Evolutionary conservation across 2,888 invertebrate genomes (phyloP).

Genomic region (Athalia circularis): DNA sequence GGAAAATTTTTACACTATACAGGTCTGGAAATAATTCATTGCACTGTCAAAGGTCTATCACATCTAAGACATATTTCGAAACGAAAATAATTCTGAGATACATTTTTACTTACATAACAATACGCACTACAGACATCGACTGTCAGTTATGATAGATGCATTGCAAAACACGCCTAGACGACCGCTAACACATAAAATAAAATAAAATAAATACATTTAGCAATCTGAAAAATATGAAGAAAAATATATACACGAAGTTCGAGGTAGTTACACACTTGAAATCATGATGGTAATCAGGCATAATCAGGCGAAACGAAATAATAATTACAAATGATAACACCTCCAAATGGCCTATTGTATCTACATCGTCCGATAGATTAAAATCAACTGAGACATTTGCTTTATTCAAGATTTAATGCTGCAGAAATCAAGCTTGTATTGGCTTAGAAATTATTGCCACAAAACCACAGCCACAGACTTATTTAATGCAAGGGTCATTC

Average conservation of each 20-base stretch:
- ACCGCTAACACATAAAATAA: constrained; percentile 65
- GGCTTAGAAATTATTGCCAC: not conserved
- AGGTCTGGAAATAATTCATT: constrained; percentile 3
- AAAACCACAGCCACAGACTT: not conserved
- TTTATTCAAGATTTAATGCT: not conserved
- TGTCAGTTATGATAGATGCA: constrained; percentile 64
- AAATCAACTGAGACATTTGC: not conserved
- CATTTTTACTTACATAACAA: constrained; percentile 27
- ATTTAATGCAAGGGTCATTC: constrained; percentile 1
- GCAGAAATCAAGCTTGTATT: not conserved
- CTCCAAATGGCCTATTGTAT: too few relatives aligned
- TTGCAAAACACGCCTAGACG: constrained; percentile 61
- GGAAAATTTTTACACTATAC: not conserved
- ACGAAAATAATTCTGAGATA: constrained; percentile 2
- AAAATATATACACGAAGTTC: constrained; percentile 51
- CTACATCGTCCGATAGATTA: not conserved
- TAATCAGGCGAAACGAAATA: not conserved
- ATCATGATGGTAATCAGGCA: not conserved
- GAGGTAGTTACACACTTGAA: constrained; percentile 50
- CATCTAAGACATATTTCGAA: not conserved
- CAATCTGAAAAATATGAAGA: constrained; percentile 58
- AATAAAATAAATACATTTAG: constrained; percentile 64
- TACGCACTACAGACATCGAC: constrained; percentile 56
- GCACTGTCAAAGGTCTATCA: not conserved
- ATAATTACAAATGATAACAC: not conserved